Evolutionary conservation across 2,113 vertebrate genomes (phyloP).

Genomic region (Lynx canadensis): DNA sequence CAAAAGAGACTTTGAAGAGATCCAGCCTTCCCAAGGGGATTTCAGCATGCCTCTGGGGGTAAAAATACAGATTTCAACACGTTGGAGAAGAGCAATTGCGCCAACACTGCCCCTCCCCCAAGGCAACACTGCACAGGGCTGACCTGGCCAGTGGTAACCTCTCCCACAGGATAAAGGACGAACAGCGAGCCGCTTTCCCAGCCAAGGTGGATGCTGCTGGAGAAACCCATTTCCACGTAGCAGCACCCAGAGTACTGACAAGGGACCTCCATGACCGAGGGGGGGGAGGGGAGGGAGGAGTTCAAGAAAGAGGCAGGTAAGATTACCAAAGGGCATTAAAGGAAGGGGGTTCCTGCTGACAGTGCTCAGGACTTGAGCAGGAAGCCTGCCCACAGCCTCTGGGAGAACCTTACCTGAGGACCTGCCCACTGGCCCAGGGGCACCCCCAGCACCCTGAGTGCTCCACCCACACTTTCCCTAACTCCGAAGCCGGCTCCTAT

Average conservation of each 20-base stretch:
- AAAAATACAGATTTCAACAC: neutral
- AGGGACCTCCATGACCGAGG: neutral
- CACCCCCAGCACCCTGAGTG: neutral
- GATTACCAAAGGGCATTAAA: neutral
- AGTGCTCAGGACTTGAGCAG: neutral
- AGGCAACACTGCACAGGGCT: neutral
- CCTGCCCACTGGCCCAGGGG: neutral
- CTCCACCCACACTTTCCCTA: neutral
- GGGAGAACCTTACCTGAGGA: neutral
- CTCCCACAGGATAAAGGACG: neutral
- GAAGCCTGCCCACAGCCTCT: neutral
- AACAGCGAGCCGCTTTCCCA: neutral
- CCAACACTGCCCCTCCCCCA: neutral
- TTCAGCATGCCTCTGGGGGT: too few relatives aligned
- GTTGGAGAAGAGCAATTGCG: neutral
- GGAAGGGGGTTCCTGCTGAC: neutral
- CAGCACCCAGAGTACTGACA: neutral
- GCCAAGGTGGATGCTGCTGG: neutral
- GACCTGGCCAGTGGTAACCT: neutral
- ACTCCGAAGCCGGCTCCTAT: neutral
- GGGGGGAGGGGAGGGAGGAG: rapidly evolving
- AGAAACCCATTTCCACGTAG: neutral
- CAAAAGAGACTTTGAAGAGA: neutral
- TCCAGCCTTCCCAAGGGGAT: neutral
- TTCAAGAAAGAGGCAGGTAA: neutral